Conservation (phyloP, 2,797 vertebrate species). For the Melanogrammus aeglefinus region DNA sequence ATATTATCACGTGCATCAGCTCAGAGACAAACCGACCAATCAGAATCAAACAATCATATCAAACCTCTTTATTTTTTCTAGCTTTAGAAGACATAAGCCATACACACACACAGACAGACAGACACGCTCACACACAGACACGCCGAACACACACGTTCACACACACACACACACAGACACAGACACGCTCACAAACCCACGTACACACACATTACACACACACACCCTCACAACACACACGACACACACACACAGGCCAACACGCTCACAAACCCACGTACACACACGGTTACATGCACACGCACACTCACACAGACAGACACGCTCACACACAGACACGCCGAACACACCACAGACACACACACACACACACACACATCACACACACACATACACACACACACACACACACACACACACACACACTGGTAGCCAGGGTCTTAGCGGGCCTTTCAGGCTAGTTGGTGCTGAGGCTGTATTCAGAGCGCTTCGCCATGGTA, state of each 20-base stretch:
- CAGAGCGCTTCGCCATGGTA: conserved; percentile 19
- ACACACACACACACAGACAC: neutral
- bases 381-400: neutral
- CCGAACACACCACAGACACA: neutral
- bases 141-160: neutral
- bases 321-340: neutral
- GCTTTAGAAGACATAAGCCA: conserved; percentile 10
- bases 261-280: neutral
- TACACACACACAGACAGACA: neutral
- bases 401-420: neutral
- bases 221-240: neutral
- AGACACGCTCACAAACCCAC: too few relatives aligned
- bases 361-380: neutral
- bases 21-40: neutral
- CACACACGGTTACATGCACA: neutral
- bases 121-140: neutral
- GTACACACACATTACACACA: neutral
- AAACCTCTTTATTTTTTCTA: neutral
- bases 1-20: neutral
- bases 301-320: neutral
- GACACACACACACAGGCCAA: too few relatives aligned
- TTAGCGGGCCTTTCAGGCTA: neutral
- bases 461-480: neutral
- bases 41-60: conserved; percentile 3
- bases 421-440: neutral